Evolutionary conservation across 2,888 invertebrate species (phyloP).

Genomic region (Oxyteleia sp.): DNA sequence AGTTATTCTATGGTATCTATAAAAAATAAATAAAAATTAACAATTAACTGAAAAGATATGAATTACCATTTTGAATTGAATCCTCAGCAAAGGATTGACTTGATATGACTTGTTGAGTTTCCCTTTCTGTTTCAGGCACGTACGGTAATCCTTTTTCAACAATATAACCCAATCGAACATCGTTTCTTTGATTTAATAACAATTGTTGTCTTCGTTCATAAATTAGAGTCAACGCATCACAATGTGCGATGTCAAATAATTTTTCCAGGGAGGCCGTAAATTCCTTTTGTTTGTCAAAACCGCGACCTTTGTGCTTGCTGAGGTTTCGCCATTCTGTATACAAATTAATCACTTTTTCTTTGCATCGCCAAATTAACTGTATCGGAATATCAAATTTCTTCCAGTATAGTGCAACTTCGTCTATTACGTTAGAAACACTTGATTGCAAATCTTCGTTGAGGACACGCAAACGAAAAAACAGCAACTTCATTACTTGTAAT

Average conservation of each 20-base stretch:
- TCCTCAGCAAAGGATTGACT: slow-evolving; percentile 20
- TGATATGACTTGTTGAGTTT: slow-evolving; percentile 22
- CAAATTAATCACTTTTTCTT: slow-evolving; percentile 13
- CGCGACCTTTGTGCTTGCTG: slow-evolving; percentile 23
- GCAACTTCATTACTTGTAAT: slow-evolving; percentile 11
- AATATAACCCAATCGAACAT: slow-evolving; percentile 29
- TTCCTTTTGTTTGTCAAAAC: slow-evolving; percentile 15
- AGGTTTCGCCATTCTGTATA: slow-evolving; percentile 17
- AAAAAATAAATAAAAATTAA: too few species aligned
- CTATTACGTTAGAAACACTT: slow-evolving; percentile 14
- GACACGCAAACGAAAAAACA: slow-evolving; percentile 25
- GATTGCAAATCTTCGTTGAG: slow-evolving; percentile 17
- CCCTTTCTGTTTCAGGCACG: slow-evolving; percentile 12
- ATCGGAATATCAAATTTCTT: slow-evolving; percentile 16
- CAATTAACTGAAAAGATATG: too few species aligned
- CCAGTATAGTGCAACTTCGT: slow-evolving; percentile 21
- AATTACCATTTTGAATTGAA: too few species aligned
- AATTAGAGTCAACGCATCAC: slow-evolving; percentile 33
- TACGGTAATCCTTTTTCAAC: slow-evolving; percentile 4
- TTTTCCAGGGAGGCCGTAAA: slow-evolving; percentile 13
- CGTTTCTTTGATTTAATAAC: slow-evolving; percentile 20
- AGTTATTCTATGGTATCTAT: too few species aligned
- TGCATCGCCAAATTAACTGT: slow-evolving; percentile 16
- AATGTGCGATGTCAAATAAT: slow-evolving; percentile 23
- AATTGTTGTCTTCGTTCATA: slow-evolving; percentile 23